These are phyloP conservation scores for Dasyprocta punctata DNA, from an alignment of 2,113 vertebrate genomes.

Conservation along the genomic window DNA sequence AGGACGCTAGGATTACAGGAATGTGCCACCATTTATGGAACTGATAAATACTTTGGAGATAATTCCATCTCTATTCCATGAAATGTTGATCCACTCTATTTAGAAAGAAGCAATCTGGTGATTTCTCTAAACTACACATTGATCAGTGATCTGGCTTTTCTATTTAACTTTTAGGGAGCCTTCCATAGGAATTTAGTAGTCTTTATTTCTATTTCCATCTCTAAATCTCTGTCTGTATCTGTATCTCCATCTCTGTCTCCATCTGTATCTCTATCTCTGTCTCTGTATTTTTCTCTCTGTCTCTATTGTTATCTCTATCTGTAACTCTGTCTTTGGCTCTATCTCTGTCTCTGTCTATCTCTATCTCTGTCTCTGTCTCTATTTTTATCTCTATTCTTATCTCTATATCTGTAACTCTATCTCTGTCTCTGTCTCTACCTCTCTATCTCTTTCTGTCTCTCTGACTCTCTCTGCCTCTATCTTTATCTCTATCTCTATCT, in stretches of 20 bases:
- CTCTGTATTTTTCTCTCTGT: no score
- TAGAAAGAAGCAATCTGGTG: fast-evolving
- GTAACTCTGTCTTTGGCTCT: no score
- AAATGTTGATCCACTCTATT: fast-evolving
- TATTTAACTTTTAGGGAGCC: background rate
- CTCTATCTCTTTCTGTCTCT: no score
- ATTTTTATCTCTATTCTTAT: no score
- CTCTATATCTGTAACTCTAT: no score
- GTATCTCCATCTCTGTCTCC: no score
- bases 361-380: no score
- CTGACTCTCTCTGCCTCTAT: no score
- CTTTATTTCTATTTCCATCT: no score
- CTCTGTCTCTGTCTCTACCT: background rate
- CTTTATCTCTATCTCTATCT: background rate
- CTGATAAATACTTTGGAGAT: background rate
- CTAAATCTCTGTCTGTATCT: no score
- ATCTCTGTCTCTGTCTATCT: background rate
- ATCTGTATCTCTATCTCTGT: background rate
- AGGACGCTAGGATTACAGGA: fast-evolving
- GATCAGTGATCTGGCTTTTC: fast-evolving
- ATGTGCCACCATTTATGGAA: background rate
- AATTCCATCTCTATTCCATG: no score
- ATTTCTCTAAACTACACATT: background rate
- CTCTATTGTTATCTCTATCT: no score
- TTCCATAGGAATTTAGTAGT: background rate